Evolutionary conservation across 2,113 vertebrate genomes (phyloP), one percentile per base, ranked within the genome.

Genomic region (Rutilus rutilus): DNA sequence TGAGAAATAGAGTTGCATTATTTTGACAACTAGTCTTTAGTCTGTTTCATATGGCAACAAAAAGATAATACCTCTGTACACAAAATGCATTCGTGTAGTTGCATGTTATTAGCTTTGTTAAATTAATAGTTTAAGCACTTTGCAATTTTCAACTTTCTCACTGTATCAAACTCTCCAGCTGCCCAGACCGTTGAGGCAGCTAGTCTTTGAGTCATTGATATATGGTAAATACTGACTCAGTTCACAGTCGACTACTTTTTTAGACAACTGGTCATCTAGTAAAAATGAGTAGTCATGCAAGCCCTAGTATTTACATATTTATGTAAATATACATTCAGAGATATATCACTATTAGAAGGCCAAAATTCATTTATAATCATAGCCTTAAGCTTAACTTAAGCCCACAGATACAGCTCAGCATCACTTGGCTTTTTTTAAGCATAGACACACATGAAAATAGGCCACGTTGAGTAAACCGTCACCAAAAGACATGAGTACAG

Each of bases 381-480:
- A 47, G 42, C 42, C 42, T n/a, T n/a, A 75, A 6, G 23, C 23
- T 47, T 75, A 47, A 47, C 19, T 57, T 23, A 21, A 75, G 39
- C 23, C 1, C 42, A 25, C 11, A 45, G 11, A 57, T 21, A 23
- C 54, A 57, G 54, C 19, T 57, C 54, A 75, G 42, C 14, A 12
- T 78, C 76, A 59, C 6, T 39, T 39, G 4, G 10, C 12, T 69
- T 54, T 52, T 42, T 39, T 27, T 19, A 71, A 39, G 59, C 76
- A 82, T 30, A 74, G 21, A 42, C 11, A 64, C 36, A 42, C 33
- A 67, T 36, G 11, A 71, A 76, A 64, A 79, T 39, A 87, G 88
- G 79, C 83, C 88, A 89, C 86, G 54, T 79, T 67, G 82, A 89
- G 85, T 87, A 83, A 89, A 87, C 54, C 33, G 45, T 78, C 54